Evolutionary conservation across 2,888 invertebrate genomes (phyloP).

Genomic region (Blastobasis adustella): DNA sequence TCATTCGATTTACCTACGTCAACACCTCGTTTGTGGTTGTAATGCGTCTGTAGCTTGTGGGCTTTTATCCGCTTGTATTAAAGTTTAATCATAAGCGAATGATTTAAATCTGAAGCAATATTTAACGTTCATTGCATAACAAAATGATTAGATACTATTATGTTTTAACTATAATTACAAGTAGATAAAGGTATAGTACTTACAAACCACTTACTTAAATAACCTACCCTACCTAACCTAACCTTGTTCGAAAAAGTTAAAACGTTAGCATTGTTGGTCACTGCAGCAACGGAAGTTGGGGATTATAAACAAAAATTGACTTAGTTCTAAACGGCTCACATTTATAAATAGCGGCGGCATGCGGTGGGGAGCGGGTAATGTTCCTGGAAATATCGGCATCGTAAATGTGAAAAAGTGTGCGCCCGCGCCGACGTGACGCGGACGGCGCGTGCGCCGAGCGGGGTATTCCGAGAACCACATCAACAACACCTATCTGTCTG

Average conservation of each 20-base stretch:
- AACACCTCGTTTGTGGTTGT: constrained; percentile 4
- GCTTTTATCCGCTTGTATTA: not conserved
- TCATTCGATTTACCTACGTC: constrained; percentile 7
- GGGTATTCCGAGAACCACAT: constrained; percentile 57
- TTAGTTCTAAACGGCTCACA: not conserved
- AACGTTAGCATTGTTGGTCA: no score
- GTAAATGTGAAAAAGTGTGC: constrained; percentile 50
- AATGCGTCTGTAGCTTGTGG: constrained; percentile 4
- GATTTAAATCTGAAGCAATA: no score
- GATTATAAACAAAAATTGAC: no score
- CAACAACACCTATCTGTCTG: not conserved
- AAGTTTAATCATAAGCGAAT: no score
- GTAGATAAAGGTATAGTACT: no score
- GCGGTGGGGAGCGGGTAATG: constrained; percentile 30
- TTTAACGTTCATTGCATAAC: no score
- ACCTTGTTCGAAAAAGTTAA: no score
- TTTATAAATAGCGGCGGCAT: constrained; percentile 21
- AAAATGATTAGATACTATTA: no score
- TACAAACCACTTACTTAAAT: no score
- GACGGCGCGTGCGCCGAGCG: constrained; percentile 40
- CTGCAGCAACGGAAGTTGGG: no score
- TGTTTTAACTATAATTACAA: no score
- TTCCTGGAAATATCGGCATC: constrained; percentile 57
- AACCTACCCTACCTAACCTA: no score
- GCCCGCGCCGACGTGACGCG: constrained; percentile 19